Conservation (phyloP, 1,140 invertebrate species). For the Ceratina calcarata region DNA sequence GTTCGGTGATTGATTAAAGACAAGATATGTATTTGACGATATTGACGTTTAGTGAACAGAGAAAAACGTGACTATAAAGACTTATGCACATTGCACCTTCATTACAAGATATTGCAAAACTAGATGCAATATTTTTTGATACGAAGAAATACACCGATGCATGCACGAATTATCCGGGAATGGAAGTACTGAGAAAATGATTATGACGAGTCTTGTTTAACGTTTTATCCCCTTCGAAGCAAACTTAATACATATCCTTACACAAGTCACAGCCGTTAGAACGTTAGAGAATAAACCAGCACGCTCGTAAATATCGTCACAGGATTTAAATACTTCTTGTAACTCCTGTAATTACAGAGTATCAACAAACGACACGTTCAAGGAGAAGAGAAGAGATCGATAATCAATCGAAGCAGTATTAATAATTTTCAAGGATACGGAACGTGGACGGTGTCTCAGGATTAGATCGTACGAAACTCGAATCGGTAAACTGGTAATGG, state of each 20-base stretch:
- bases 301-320: not conserved
- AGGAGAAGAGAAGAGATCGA: not conserved
- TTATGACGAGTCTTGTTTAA: not conserved
- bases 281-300: too few relatives aligned
- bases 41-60: too few relatives aligned
- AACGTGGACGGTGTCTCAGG: not conserved
- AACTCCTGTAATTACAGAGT: not conserved
- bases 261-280: too few relatives aligned
- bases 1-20: too few relatives aligned
- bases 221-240: too few relatives aligned
- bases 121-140: not conserved
- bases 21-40: too few relatives aligned
- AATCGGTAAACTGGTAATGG: too few relatives aligned
- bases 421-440: not conserved
- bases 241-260: too few relatives aligned
- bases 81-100: too few relatives aligned
- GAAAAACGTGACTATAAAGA: too few relatives aligned
- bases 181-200: not conserved
- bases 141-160: not conserved
- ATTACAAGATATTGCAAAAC: not conserved
- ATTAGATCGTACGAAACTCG: not conserved
- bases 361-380: not conserved
- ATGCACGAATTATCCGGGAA: not conserved
- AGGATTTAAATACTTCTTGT: not conserved
- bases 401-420: not conserved